Percentiles rank a stretch among this genome's conserved stretches.
phyloP scores from a whole-genome alignment of 2,113 vertebrate species.

The Astur gentilis region DNA sequence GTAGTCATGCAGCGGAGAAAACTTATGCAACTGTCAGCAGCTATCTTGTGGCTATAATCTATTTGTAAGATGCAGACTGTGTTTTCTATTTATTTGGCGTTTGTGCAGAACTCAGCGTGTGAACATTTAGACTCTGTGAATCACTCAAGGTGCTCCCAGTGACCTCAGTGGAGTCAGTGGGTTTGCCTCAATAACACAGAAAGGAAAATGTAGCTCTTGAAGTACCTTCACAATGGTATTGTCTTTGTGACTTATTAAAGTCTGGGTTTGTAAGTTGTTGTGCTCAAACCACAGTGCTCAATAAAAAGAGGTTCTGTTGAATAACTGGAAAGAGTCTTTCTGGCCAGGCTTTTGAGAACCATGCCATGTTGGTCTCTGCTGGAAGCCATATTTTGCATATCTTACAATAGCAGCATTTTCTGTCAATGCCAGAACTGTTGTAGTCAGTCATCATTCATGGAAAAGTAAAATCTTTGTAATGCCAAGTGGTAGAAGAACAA shows the following conservation, averaged over 20 bases:
- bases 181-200: background rate
- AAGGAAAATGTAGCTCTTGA: background rate
- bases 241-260: background rate
- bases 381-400: slow-evolving; percentile 36
- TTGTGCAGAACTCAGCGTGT: background rate
- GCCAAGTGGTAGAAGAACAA: slow-evolving; percentile 48
- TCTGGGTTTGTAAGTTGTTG: background rate
- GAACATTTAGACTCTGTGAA: background rate
- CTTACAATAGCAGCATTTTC: slow-evolving; percentile 35
- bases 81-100: background rate
- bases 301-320: background rate
- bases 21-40: background rate
- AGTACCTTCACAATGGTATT: background rate
- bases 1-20: background rate
- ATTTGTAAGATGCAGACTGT: background rate
- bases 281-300: background rate
- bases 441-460: slow-evolving; percentile 58
- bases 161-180: background rate
- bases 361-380: slow-evolving; percentile 1
- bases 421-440: slow-evolving; percentile 44
- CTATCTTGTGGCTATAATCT: background rate
- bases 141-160: background rate
- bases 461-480: slow-evolving; percentile 24
- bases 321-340: background rate
- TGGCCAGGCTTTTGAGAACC: slow-evolving; percentile 23